Evolutionary conservation across 2,113 vertebrate genomes (phyloP).

Genomic region (Colius striatus): DNA sequence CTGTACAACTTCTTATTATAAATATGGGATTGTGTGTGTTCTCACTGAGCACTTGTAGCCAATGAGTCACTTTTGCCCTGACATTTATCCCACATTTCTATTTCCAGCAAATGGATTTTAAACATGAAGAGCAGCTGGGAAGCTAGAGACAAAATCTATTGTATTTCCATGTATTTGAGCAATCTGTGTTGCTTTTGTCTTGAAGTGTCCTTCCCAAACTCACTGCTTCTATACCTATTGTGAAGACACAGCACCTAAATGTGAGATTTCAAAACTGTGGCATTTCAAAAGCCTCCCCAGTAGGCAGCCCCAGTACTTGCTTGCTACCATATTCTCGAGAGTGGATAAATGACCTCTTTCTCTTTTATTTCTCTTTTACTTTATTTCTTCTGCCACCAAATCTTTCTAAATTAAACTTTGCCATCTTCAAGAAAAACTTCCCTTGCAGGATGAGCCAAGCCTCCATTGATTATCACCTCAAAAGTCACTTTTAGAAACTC

Average conservation of each 20-base stretch:
- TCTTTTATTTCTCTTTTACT: not conserved
- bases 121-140: not conserved
- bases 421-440: not conserved
- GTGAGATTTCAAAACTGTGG: too few relatives aligned
- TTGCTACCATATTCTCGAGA: not conserved
- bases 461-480: not conserved
- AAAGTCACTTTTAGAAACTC: not conserved
- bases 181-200: not conserved
- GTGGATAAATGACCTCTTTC: not conserved
- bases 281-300: not conserved
- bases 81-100: not conserved
- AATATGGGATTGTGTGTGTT: not conserved
- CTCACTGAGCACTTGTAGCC: not conserved
- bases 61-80: not conserved
- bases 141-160: not conserved
- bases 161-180: not conserved
- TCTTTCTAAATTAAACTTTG: not conserved
- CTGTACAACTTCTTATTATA: fast-evolving
- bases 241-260: not conserved
- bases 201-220: not conserved
- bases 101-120: not conserved
- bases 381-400: not conserved
- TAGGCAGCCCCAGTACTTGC: not conserved
- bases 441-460: not conserved
- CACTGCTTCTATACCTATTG: not conserved